Evolutionary conservation across 2,888 invertebrate species (phyloP).

Genomic region (Nomada lathburiana): DNA sequence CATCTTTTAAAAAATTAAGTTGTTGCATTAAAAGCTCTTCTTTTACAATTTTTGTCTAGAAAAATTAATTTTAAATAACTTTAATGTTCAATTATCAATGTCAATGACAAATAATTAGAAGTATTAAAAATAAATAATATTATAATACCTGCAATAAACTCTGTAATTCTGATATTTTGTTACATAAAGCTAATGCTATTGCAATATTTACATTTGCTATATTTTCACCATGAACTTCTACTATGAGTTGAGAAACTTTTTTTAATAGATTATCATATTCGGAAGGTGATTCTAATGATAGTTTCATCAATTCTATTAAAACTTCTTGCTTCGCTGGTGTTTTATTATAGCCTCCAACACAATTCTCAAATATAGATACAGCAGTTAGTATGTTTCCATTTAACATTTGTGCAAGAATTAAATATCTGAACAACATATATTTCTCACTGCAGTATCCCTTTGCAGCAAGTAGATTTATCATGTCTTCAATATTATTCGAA

Average conservation of each 20-base stretch:
- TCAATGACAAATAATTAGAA: not conserved
- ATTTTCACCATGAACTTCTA: conserved; percentile 4
- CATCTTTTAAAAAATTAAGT: conserved; percentile 9
- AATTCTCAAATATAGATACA: conserved; percentile 85
- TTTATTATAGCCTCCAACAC: conserved; percentile 86
- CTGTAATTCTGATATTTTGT: conserved; percentile 71
- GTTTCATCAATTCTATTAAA: conserved; percentile 81
- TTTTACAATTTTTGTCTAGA: conserved; percentile 40
- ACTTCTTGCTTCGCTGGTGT: conserved; percentile 89
- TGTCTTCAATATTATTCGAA: conserved; percentile 83
- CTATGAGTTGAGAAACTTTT: conserved; percentile 58
- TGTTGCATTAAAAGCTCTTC: not conserved
- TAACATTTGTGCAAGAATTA: conserved; percentile 87
- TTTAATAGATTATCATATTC: not conserved
- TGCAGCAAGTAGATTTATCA: conserved; percentile 85
- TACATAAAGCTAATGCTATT: conserved; percentile 47
- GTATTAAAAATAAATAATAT: conserved; percentile 3
- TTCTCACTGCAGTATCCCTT: conserved; percentile 86
- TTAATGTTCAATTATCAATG: no score
- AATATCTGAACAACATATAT: conserved; percentile 87
- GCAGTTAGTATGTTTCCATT: conserved; percentile 86
- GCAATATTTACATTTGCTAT: conserved; percentile 27
- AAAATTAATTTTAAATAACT: not conserved
- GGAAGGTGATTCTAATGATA: not conserved
- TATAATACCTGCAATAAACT: conserved; percentile 60